Base-by-base conservation (phyloP, 2,797 vertebrate genomes). In the Chaetodon trifasciatus region DNA sequence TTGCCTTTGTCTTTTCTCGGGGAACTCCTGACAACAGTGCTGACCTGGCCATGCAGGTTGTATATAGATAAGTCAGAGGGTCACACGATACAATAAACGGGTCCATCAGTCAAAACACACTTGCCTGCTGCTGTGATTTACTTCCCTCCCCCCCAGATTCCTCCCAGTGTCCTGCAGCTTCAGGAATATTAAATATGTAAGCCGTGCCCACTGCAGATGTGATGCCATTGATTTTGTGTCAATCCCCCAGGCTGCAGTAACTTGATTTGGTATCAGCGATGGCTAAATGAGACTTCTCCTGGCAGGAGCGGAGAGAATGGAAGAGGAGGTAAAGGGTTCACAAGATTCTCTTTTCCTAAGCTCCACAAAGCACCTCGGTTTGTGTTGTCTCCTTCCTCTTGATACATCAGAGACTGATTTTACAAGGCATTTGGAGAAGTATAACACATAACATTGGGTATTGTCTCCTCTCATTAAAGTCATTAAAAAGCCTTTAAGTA, bases 171-270 rank as follows among this genome's bases (percentile, higher is more conserved):
- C 71, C 66, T 71, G 76, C 81, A 39, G 66, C 85, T 79, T 67
- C 73, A 81, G 66, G 80, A 78, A 83, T 91, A 86, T 93, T 87
- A 91, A 90, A 90, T 82, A 83, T 82, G 82, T 42, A 6, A 74
- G 61, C 52, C 6, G 9, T 65, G 76, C 62, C 74, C 0, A 1
- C 80, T 82, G 86, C 86, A 81, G 80, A 90, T 79, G 76, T 37
- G 23, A 47, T 19, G 61, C 15, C 79, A 89, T 93, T 82, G 91
- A 93, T 85, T 92, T 90, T 73, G 62, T 78, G 88, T 88, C 88
- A 86, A 81, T 89, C 84, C 71, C 64, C 35, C 65, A 53, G 74
- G 81, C 79, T 10, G 44, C 85, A 70, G 83, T 64, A 78, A 88
- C 82, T 83, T 77, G 81, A 92, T 92, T 86, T 84, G 82, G 76